Evolutionary conservation across 2,888 invertebrate genomes (phyloP), one percentile per base, ranked within the genome.

Genomic region (Cephus spinipes): DNA sequence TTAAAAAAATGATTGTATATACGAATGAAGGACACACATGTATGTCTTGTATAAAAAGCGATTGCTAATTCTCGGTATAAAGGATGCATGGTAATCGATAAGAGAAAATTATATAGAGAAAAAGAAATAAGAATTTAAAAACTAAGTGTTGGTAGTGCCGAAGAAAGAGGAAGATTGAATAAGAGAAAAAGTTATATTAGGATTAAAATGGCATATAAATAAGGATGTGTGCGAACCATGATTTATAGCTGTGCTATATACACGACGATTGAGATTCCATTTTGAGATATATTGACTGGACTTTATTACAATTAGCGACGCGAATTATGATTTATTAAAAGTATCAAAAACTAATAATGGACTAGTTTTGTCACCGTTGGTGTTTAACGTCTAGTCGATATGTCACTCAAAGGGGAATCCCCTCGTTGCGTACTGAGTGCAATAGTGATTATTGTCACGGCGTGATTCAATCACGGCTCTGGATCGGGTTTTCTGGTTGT

Each of bases 401-500:
- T 23, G 55, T 9, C 23, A 55, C 9, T 23, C 55, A 55, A 55
- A 55, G 55, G 40, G 36, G 32, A n/a, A 75, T 31, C 34, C 75
- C n/a, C 30, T 36, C 55, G n/a, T 33, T 30, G 55, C 15, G 23
- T 74, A n/a, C 6, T 23, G 55, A 36, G 30, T n/a, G 23, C 33
- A 75, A 15, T 15, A 75, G 68, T 55, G 40, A 75, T 33, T 68
- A 68, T 75, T 33, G 30, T 33, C 33, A 33, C 9, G 68, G 40
- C 68, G 71, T 71, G 32, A 32, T 9, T 30, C 74, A 68, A 79
- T 85, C 82, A 87, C 79, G 86, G 82, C 79, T 88, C 87, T 73
- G 83, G 73, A 55, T 89, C 88, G 23, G 86, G 40, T 78, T 89
- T 89, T 34, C 84, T 84, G 74, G 74, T 76, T 12, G 81, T 75